Percentiles rank a stretch among this genome's conserved stretches.
These are phyloP conservation scores for Smutsia temminckii DNA, from an alignment of 2,797 vertebrate genomes.

Conservation along the genomic window DNA sequence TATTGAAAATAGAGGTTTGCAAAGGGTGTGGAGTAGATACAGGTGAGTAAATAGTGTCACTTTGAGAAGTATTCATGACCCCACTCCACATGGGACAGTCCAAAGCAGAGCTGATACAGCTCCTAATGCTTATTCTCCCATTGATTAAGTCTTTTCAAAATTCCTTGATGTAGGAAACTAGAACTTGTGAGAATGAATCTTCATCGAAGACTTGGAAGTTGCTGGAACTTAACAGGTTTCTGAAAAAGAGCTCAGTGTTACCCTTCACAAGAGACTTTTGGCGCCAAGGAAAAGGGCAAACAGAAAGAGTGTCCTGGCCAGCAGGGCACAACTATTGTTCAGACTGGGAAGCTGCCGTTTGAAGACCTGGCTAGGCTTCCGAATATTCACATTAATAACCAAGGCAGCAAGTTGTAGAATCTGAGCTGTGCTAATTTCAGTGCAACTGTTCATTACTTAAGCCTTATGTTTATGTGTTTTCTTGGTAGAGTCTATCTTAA, in stretches of 20 bases:
- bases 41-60: not conserved
- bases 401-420: not conserved
- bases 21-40: no score
- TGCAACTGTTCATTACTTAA: constrained; percentile 92
- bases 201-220: not conserved
- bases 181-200: not conserved
- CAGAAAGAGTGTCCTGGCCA: not conserved
- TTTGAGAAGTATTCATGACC: not conserved
- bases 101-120: not conserved
- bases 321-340: not conserved
- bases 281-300: not conserved
- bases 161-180: not conserved
- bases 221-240: constrained; percentile 12
- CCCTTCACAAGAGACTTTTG: not conserved
- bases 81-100: not conserved
- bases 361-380: not conserved
- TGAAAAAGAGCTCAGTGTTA: not conserved
- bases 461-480: constrained; percentile 93
- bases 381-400: not conserved
- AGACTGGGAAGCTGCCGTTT: not conserved
- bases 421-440: constrained; percentile 87
- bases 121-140: not conserved
- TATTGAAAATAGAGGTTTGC: not conserved
- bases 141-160: not conserved
- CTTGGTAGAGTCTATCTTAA: constrained; percentile 91